These are phyloP conservation scores for Lithosia quadra DNA, from an alignment of 2,888 invertebrate genomes.

Conservation along the genomic window DNA sequence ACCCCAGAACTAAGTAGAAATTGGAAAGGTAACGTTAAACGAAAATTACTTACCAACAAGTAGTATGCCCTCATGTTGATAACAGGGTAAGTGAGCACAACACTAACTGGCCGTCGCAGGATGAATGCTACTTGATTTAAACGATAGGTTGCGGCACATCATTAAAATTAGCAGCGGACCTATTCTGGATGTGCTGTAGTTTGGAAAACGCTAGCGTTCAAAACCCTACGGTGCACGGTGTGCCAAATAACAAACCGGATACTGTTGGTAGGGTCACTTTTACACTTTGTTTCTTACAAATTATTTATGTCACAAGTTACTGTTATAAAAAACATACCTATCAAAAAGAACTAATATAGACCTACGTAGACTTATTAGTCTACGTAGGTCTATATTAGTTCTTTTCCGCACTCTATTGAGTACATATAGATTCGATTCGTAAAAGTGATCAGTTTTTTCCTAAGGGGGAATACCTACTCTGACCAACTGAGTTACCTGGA, in stretches of 20 bases:
- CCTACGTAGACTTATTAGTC: too few species aligned
- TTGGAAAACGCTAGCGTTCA: conserved; percentile 1
- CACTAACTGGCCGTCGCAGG: conserved; percentile 38
- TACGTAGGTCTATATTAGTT: too few species aligned
- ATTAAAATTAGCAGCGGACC: conserved; percentile 44
- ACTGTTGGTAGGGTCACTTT: too few species aligned
- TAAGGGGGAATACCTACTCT: too few species aligned
- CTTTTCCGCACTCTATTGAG: too few species aligned
- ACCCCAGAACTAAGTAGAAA: background rate
- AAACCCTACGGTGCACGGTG: background rate
- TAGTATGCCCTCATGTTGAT: conserved; percentile 58
- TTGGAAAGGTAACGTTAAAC: background rate
- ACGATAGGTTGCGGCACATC: conserved; percentile 51
- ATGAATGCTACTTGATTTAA: conserved; percentile 49
- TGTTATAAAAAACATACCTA: too few species aligned
- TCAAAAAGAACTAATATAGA: too few species aligned
- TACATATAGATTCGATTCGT: too few species aligned
- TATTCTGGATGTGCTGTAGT: conserved; percentile 59
- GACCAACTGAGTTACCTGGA: too few species aligned
- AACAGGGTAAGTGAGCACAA: conserved; percentile 43
- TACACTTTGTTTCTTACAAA: too few species aligned
- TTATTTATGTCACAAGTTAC: background rate
- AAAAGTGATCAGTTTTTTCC: too few species aligned
- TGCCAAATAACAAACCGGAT: background rate
- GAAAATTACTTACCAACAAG: conserved; percentile 65